phyloP scores from a whole-genome alignment of 2,888 invertebrate genomes.

The Copidosoma aretas region DNA sequence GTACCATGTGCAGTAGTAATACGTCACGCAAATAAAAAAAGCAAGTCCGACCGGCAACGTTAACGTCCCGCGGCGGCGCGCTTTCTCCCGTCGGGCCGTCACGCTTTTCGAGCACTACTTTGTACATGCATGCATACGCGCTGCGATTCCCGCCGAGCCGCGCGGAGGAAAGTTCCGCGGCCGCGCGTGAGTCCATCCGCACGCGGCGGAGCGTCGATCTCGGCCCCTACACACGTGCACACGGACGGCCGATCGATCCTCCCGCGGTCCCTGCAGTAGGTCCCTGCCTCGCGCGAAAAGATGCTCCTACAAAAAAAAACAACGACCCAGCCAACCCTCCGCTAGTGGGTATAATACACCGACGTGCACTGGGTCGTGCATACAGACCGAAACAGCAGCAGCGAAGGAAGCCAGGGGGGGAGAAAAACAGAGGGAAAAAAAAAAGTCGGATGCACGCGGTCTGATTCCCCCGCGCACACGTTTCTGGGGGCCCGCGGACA shows the following conservation, averaged over 20 bases:
- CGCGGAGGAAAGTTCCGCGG: conserved; percentile 24
- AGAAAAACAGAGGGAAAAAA: background rate
- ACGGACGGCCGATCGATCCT: too few species aligned
- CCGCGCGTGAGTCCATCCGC: conserved; percentile 48
- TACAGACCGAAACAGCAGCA: too few species aligned
- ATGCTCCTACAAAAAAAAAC: too few species aligned
- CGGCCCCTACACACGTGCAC: conserved; percentile 41
- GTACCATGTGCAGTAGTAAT: background rate
- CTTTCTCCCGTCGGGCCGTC: conserved; percentile 60
- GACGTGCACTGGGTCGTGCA: too few species aligned
- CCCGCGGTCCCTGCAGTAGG: too few species aligned
- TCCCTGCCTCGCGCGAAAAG: too few species aligned
- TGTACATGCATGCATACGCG: too few species aligned
- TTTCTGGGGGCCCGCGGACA: too few species aligned
- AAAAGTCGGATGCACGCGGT: conserved; percentile 51
- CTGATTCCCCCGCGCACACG: conserved; percentile 38
- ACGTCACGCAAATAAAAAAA: background rate
- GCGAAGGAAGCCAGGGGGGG: too few species aligned
- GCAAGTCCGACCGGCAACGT: conserved; percentile 43
- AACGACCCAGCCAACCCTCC: too few species aligned
- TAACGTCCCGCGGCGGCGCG: conserved; percentile 48
- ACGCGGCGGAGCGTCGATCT: conserved; percentile 45
- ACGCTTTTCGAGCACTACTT: conserved; percentile 61
- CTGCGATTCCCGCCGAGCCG: conserved; percentile 54
- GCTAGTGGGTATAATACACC: too few species aligned